A percentile compares a stretch with the other conserved stretches of the same genome.
These are phyloP conservation scores for Caenorhabditis sp. DNA, from an alignment of 2,888 invertebrate genomes.

Conservation along the genomic window DNA sequence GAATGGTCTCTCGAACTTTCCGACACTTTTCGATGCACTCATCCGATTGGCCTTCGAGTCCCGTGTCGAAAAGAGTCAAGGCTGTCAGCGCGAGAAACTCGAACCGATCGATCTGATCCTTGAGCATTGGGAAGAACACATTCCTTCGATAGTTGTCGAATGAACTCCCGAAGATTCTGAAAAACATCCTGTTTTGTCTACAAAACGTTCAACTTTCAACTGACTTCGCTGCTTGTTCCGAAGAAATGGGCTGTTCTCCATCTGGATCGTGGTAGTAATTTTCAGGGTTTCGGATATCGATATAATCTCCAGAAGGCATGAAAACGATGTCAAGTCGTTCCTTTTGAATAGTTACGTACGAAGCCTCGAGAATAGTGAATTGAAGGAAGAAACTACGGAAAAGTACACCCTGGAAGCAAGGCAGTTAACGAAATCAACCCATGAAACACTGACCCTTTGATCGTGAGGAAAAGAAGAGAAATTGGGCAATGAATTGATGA, in stretches of 20 bases:
- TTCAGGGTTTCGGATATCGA: neutral
- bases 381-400: neutral
- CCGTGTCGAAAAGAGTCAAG: neutral
- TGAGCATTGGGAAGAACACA: neutral
- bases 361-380: neutral
- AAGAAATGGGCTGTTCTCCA: neutral
- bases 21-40: neutral
- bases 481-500: conserved; percentile 36
- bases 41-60: neutral
- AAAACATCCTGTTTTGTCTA: neutral
- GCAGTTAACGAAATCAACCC: no score
- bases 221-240: neutral
- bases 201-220: neutral
- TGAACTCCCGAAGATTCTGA: conserved; percentile 2
- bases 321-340: neutral
- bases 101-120: neutral
- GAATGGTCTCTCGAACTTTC: neutral
- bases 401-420: no score
- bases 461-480: conserved; percentile 1
- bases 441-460: conserved; percentile 51
- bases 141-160: conserved; percentile 6
- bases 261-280: conserved; percentile 8
- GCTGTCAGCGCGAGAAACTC: conserved; percentile 1
- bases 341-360: neutral
- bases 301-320: conserved; percentile 3